Base-by-base conservation (phyloP, 2,797 vertebrate species). In the Lemur catta region DNA sequence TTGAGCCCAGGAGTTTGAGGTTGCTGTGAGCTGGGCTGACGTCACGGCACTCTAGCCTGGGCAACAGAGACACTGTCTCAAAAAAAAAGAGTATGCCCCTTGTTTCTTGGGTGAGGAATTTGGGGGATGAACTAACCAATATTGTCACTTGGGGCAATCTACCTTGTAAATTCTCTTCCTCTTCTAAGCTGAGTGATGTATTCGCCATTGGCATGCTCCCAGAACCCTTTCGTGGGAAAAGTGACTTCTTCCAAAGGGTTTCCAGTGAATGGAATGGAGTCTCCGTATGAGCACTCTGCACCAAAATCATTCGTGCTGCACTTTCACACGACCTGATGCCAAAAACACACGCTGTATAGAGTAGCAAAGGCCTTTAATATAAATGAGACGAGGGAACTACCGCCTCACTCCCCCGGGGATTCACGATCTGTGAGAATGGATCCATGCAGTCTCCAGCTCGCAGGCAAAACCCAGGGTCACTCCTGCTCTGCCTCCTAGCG, bases 401-500 rank as follows among this genome's bases (percentile, higher is more conserved):
- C 4, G 12, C 50, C 11, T 28, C 24, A 11, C 55, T 57, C 3
- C 76, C 59, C 17, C 46, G 24, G 22, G 48, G 15, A n/a, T 30
- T 17, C 35, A 8, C 2, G 52, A 12, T 61, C 50, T 22, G 46
- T 9, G 46, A 63, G 26, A 33, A 7, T 7, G 59, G 59, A 13
- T 11, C 28, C 24, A 26, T 57, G 55, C 55, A 26, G 38, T 52
- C 52, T 75, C 7, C 35, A 61, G 46, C 74, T 67, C 15, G 20
- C 41, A 67, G 24, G 55, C 24, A 57, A 57, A 57, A 4, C 55
- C 22, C 55, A 17, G 46, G 38, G 52, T 10, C 4, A 8, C 55
- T 9, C n/a, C 30, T 65, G 46, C 9, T 24, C n/a, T 20, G 35
- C 69, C 33, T 57, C 50, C 92, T 96, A 80, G 79, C 99, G 99